Conservation (phyloP, 2,797 vertebrate species). For the Ambastaia sidthimunki region DNA sequence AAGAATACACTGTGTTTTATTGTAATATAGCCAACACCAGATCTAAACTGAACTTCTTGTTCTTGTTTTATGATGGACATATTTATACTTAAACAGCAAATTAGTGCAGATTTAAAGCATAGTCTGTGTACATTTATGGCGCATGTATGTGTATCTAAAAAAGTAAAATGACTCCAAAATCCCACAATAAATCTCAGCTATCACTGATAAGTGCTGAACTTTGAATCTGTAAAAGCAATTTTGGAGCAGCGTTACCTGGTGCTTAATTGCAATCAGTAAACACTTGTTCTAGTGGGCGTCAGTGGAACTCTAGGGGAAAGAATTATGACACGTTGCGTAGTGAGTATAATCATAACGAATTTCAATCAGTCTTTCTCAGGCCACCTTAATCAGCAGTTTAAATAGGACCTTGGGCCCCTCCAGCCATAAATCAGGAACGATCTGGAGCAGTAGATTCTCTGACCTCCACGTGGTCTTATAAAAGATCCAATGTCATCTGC, state of each 20-base stretch:
- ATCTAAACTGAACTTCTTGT: neutral
- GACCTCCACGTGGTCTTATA: slow-evolving; percentile 63
- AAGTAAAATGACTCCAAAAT: neutral
- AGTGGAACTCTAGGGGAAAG: slow-evolving; percentile 23
- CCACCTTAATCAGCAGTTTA: slow-evolving; percentile 66
- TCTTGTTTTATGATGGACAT: neutral
- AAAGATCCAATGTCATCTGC: slow-evolving; percentile 61
- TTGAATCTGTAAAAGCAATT: slow-evolving; percentile 1
- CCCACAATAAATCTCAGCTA: neutral
- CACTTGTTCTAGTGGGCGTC: slow-evolving; percentile 55
- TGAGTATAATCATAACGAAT: slow-evolving; percentile 66
- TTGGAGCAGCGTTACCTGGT: slow-evolving; percentile 6
- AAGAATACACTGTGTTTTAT: slow-evolving; percentile 1
- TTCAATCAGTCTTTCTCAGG: slow-evolving; percentile 63
- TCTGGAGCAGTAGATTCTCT: slow-evolving; percentile 54
- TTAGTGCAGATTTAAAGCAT: neutral
- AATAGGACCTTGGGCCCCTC: slow-evolving; percentile 64
- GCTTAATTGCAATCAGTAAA: slow-evolving; percentile 47
- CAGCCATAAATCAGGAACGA: slow-evolving; percentile 54
- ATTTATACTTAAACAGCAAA: neutral
- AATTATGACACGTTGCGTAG: slow-evolving; percentile 60
- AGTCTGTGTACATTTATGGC: too few relatives aligned
- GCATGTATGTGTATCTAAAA: too few relatives aligned
- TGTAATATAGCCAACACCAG: neutral
- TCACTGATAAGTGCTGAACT: neutral